Evolutionary conservation across 1,140 invertebrate species (phyloP).

Genomic region (Thereuonema tuberculata): DNA sequence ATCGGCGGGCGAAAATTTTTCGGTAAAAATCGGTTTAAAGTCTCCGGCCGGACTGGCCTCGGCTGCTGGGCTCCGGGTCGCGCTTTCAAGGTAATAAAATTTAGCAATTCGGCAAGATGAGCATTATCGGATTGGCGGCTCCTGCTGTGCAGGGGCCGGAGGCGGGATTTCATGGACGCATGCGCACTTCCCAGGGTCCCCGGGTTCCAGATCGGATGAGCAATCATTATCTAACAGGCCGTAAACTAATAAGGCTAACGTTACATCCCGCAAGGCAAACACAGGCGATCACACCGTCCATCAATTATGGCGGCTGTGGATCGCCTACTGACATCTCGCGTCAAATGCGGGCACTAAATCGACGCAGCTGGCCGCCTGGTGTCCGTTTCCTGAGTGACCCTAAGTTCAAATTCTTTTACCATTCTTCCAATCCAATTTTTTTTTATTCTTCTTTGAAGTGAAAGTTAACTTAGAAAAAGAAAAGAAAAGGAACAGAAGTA

Average conservation of each 20-base stretch:
- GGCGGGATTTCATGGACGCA: neutral
- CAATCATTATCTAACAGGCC: slow-evolving; percentile 2
- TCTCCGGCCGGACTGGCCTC: neutral
- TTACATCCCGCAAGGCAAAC: neutral
- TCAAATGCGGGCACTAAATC: no score
- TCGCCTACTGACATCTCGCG: no score
- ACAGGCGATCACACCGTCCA: neutral
- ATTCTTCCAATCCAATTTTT: no score
- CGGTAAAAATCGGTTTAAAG: no score
- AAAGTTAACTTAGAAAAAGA: no score
- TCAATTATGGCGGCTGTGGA: no score
- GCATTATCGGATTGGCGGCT: slow-evolving; percentile 1
- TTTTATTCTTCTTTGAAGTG: no score
- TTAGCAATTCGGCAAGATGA: neutral
- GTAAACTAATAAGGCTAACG: neutral
- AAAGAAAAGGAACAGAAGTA: no score
- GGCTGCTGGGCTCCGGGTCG: neutral
- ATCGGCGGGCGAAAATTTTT: no score
- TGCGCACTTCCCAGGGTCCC: neutral
- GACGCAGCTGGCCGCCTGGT: no score
- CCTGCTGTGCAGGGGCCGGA: neutral
- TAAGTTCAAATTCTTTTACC: no score
- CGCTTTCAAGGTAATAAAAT: slow-evolving; percentile 2
- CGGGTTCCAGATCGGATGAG: neutral
- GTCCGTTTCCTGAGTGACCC: no score